Percentiles rank a stretch among this genome's conserved stretches.
Conservation (phyloP, 2,797 vertebrate species). For the Melanotaenia maccullochi region DNA sequence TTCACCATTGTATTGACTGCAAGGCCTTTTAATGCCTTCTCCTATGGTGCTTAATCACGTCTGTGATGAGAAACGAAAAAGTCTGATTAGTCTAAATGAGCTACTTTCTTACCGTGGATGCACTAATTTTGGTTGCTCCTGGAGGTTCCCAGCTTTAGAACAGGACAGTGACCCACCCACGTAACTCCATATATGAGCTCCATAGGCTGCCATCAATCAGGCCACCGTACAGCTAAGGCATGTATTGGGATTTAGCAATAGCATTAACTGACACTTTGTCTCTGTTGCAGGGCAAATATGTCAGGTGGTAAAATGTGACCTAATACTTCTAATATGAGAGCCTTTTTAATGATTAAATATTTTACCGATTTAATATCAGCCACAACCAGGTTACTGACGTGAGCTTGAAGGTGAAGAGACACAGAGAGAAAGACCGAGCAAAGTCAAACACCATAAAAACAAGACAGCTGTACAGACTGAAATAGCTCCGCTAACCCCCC, state of each 20-base stretch:
- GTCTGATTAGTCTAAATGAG: conserved; percentile 35
- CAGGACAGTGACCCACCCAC: conserved; percentile 58
- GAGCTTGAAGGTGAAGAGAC: conserved; percentile 60
- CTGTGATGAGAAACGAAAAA: conserved; percentile 21
- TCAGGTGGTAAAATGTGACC: conserved; percentile 24
- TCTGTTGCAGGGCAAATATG: conserved; percentile 4
- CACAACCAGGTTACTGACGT: background rate
- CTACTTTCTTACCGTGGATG: conserved; percentile 49
- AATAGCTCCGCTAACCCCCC: conserved; percentile 68
- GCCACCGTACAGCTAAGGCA: conserved; percentile 45
- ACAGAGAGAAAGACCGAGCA: conserved; percentile 62
- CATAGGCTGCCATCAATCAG: conserved; percentile 72
- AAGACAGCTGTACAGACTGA: conserved; percentile 79
- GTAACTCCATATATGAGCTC: conserved; percentile 78
- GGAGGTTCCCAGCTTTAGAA: conserved; percentile 63
- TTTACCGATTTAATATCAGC: background rate
- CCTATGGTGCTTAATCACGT: background rate
- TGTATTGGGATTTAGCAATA: conserved; percentile 45
- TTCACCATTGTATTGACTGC: background rate
- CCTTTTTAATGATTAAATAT: background rate
- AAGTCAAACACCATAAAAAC: conserved; percentile 71
- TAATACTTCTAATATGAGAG: background rate
- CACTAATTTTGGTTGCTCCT: conserved; percentile 70
- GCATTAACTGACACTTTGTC: conserved; percentile 42
- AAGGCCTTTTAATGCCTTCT: background rate